Evolutionary conservation across 1,140 invertebrate species (phyloP).

Genomic region (Drosophila carrolli): DNA sequence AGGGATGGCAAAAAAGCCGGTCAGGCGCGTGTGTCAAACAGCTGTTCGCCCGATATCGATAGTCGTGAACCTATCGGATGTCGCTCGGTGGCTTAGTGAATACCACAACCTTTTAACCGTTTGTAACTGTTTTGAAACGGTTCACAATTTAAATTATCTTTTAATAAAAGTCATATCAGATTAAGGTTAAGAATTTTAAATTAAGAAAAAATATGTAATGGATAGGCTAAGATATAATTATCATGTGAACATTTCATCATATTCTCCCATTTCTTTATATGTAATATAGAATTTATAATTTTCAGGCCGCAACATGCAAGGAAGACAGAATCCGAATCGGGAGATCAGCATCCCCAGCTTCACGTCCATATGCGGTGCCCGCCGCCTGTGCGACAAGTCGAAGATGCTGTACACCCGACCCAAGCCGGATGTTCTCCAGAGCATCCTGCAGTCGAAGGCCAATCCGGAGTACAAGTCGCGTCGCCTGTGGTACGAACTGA

Average conservation of each 20-base stretch:
- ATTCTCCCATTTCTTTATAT: too few relatives aligned
- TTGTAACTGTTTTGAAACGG: not conserved
- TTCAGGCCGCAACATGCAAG: constrained; percentile 39
- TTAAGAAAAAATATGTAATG: too few relatives aligned
- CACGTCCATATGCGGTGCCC: constrained; percentile 59
- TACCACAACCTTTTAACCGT: not conserved
- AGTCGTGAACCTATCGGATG: not conserved
- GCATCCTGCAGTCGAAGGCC: constrained; percentile 76
- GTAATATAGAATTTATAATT: not conserved
- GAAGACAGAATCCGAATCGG: constrained; percentile 57
- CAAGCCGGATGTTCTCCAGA: constrained; percentile 74
- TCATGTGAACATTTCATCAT: too few relatives aligned
- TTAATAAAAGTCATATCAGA: too few relatives aligned
- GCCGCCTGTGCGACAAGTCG: constrained; percentile 63
- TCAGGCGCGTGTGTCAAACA: not conserved
- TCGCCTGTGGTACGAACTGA: constrained; percentile 79
- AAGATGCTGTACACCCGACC: constrained; percentile 75
- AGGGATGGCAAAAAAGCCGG: constrained; percentile 41
- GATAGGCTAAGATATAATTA: too few relatives aligned
- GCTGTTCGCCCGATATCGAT: constrained; percentile 13
- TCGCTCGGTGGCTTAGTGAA: not conserved
- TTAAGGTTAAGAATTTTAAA: too few relatives aligned
- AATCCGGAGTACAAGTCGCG: constrained; percentile 78
- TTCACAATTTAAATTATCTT: not conserved
- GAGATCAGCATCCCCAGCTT: constrained; percentile 59